Conservation (phyloP, 2,113 vertebrate genomes). For the Bothrops jararaca region DNA sequence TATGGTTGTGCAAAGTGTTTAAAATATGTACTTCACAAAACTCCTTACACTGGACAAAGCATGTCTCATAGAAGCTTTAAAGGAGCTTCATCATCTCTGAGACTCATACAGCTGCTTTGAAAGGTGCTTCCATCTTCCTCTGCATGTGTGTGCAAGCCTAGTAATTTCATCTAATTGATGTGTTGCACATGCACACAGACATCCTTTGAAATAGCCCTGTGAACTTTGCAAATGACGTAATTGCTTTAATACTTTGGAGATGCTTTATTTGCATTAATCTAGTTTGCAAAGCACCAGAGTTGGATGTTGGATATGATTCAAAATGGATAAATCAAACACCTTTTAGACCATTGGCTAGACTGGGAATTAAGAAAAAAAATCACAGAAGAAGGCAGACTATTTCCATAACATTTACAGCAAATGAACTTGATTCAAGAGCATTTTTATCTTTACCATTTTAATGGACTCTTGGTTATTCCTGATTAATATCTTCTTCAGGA, state of each 20-base stretch:
- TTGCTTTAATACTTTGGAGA: not conserved
- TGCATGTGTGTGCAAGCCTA: not conserved
- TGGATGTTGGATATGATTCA: not conserved
- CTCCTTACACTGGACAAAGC: not conserved
- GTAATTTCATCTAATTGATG: not conserved
- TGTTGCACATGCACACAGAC: not conserved
- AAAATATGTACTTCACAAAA: not conserved
- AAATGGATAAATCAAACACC: not conserved
- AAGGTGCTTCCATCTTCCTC: not conserved
- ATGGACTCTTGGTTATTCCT: not conserved
- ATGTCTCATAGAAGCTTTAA: not conserved
- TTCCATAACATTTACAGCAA: not conserved
- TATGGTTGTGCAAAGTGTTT: not conserved
- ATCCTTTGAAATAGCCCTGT: not conserved
- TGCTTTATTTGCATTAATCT: not conserved
- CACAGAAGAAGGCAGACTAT: not conserved
- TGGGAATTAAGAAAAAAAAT: not conserved
- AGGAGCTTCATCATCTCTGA: not conserved
- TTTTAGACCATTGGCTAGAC: not conserved
- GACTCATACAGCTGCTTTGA: not conserved
- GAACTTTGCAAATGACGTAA: not conserved
- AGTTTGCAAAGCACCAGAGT: not conserved
- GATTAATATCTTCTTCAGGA: not conserved
- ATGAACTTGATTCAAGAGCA: not conserved
- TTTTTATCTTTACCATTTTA: not conserved